Base-by-base conservation (phyloP, 2,888 invertebrate genomes). In the Iselma pallidipennis region DNA sequence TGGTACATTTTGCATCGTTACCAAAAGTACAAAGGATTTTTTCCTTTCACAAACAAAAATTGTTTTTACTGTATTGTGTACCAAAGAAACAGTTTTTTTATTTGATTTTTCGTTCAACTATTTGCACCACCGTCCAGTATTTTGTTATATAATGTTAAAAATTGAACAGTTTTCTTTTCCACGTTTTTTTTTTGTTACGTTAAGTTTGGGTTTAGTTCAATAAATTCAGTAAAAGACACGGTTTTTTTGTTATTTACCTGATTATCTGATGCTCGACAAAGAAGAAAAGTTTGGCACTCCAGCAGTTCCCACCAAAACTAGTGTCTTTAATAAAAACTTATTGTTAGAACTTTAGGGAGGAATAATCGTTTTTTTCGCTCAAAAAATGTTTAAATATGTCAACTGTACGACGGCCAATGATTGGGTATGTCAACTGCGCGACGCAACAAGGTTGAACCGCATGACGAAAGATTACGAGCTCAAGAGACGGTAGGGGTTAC, bases 161-260 rank as follows among this genome's bases (percentile, higher is more conserved):
- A 45, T 45, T 45, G 9, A 42, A 19, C 19, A 19, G 19, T 19
- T 45, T 45, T 45, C 12, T 45, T 9, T 28, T 9, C 9, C 28
- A 6, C 28, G 6, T 23, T 23, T 49, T 51, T 31, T 29, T 50
- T 51, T 61, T 62, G 62, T 62, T 63, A 53, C 56, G 63, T 63
- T 63, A 63, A 63, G 63, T 63, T 63, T 63, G 55, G 21, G 42
- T 58, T 63, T 56, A 49, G 52, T 26, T 63, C 63, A 63, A 59
- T 63, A 63, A 59, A 52, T 23, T 45, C 56, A 54, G 21, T 60
- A 45, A 57, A 52, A 61, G 14, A 50, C 53, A 21, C 21, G 23
- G 12, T 7, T 33, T 10, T 50, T 58, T 55, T 49, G 37, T 21
- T 45, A 45, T 54, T 49, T 25, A 25, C 25, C 25, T 5, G 25